Evolutionary conservation across 2,797 vertebrate genomes (phyloP).

Genomic region (Naso thynnoides): DNA sequence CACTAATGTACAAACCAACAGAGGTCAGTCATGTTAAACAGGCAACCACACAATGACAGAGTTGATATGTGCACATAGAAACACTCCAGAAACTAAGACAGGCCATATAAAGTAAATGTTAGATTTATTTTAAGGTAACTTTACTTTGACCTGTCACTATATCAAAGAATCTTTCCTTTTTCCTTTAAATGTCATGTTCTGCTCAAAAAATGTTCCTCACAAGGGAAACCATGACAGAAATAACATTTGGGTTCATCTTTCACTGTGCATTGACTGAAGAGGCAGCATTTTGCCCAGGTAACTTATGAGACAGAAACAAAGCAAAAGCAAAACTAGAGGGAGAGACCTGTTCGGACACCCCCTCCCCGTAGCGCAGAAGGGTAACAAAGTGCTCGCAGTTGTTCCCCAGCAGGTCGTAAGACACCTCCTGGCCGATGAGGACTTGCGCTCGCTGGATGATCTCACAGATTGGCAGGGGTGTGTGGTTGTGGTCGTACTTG

Average conservation of each 20-base stretch:
- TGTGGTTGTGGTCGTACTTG: constrained; percentile 89
- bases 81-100: constrained; percentile 10
- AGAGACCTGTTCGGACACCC: constrained; percentile 91
- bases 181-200: not conserved
- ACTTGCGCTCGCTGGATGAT: constrained; percentile 88
- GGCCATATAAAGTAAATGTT: constrained; percentile 1
- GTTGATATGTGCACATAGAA: not conserved
- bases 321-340: constrained; percentile 58
- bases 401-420: constrained; percentile 90
- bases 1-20: not conserved
- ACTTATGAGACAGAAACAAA: constrained; percentile 53
- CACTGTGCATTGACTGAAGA: constrained; percentile 5
- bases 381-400: constrained; percentile 98
- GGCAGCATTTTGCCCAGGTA: constrained; percentile 17
- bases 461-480: constrained; percentile 86
- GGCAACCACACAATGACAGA: not conserved
- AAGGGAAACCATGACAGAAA: not conserved
- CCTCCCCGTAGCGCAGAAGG: constrained; percentile 91
- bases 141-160: not conserved
- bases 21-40: not conserved
- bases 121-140: not conserved
- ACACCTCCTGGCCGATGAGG: constrained; percentile 89
- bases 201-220: not conserved
- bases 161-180: not conserved
- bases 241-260: not conserved